phyloP scores from a whole-genome alignment of 2,888 invertebrate genomes.

The Byasa hedistus region DNA sequence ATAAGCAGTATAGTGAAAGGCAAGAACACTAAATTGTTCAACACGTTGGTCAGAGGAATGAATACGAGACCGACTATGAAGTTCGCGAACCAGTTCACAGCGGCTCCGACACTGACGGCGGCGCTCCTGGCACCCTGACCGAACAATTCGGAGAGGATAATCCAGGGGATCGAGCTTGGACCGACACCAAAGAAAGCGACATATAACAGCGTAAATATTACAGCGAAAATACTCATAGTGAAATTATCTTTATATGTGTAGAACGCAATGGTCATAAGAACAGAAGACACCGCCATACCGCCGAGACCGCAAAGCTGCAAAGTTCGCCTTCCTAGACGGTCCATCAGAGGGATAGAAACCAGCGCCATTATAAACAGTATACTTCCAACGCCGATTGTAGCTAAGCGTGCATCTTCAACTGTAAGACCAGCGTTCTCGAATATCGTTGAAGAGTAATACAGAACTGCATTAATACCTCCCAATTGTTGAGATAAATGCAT shows the following conservation, averaged over 20 bases:
- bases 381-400: constrained; percentile 85
- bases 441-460: constrained; percentile 85
- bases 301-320: constrained; percentile 85
- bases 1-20: constrained; percentile 70
- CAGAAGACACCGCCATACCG: constrained; percentile 86
- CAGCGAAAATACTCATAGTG: constrained; percentile 72
- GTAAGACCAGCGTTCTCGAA: constrained; percentile 82
- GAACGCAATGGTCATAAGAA: constrained; percentile 82
- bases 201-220: constrained; percentile 72
- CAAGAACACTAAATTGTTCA: constrained; percentile 69
- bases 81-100: constrained; percentile 77
- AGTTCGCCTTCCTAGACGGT: constrained; percentile 84
- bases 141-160: constrained; percentile 75
- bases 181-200: constrained; percentile 76
- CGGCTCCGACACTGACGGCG: constrained; percentile 73
- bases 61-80: constrained; percentile 75
- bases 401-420: constrained; percentile 80
- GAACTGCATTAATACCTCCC: constrained; percentile 80
- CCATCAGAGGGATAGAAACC: constrained; percentile 88
- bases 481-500: constrained; percentile 77
- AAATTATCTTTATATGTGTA: constrained; percentile 63
- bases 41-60: constrained; percentile 57
- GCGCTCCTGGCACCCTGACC: constrained; percentile 73
- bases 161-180: constrained; percentile 78
- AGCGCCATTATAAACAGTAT: constrained; percentile 87